Conservation (phyloP, 2,888 invertebrate genomes). For the Leptopilina drosophilae region DNA sequence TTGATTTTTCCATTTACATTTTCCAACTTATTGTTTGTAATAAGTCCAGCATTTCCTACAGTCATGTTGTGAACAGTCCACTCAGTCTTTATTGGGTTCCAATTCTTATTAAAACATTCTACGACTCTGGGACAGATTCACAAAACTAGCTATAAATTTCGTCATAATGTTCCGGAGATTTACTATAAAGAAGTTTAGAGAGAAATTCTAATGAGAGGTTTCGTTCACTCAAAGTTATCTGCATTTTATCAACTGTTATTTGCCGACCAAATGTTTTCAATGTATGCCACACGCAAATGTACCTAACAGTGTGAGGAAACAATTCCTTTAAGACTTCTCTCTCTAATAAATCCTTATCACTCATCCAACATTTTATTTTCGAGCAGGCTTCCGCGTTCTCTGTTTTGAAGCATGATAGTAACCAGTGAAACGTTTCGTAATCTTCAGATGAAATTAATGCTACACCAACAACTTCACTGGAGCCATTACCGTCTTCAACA, state of each 20-base stretch:
- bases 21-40: constrained; percentile 43
- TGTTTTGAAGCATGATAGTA: no score
- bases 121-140: constrained; percentile 8
- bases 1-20: constrained; percentile 41
- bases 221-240: constrained; percentile 30
- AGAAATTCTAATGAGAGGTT: constrained; percentile 4
- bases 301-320: background rate
- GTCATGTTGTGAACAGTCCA: constrained; percentile 45
- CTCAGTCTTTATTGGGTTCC: constrained; percentile 37
- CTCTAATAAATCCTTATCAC: no score
- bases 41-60: constrained; percentile 34
- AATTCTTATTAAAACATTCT: constrained; percentile 43
- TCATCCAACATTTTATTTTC: no score
- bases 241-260: constrained; percentile 16
- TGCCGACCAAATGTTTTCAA: background rate
- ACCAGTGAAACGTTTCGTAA: no score
- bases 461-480: no score
- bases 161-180: constrained; percentile 25
- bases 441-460: no score
- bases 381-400: no score
- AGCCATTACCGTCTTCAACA: no score
- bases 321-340: no score
- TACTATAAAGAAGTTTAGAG: constrained; percentile 26
- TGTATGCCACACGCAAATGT: background rate
- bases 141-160: constrained; percentile 30